phyloP scores from a whole-genome alignment of 2,888 invertebrate species.

The Ariolimax columbianus region DNA sequence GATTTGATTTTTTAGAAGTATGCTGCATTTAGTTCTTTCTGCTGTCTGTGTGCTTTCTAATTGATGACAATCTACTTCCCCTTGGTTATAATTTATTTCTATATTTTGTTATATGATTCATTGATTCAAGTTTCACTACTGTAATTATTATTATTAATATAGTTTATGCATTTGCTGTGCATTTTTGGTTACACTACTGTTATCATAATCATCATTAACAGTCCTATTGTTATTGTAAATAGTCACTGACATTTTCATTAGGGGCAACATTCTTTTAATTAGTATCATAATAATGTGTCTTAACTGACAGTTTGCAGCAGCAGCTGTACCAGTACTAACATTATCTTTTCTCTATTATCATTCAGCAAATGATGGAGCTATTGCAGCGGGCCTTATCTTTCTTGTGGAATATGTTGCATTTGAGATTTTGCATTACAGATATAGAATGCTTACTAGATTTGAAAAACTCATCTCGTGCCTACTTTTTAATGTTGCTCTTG shows the following conservation, averaged over 20 bases:
- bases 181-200: too few relatives aligned
- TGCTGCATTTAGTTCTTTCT: too few relatives aligned
- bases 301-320: background rate
- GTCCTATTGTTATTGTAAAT: background rate
- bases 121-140: too few relatives aligned
- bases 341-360: background rate
- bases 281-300: background rate
- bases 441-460: background rate
- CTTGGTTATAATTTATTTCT: too few relatives aligned
- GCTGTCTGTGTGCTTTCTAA: too few relatives aligned
- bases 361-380: slow-evolving; percentile 44
- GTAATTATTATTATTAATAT: too few relatives aligned
- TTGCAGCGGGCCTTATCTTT: slow-evolving; percentile 40
- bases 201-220: too few relatives aligned
- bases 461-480: slow-evolving; percentile 8
- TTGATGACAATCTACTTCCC: too few relatives aligned
- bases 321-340: background rate
- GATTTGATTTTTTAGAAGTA: too few relatives aligned
- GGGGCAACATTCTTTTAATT: background rate
- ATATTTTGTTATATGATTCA: too few relatives aligned
- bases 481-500: slow-evolving; percentile 41
- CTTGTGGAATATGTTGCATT: slow-evolving; percentile 41
- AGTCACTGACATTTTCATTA: background rate
- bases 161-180: too few relatives aligned
- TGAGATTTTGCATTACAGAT: slow-evolving; percentile 36